Base-by-base conservation (phyloP, 2,797 vertebrate genomes). In the Fistularia tabacaria region DNA sequence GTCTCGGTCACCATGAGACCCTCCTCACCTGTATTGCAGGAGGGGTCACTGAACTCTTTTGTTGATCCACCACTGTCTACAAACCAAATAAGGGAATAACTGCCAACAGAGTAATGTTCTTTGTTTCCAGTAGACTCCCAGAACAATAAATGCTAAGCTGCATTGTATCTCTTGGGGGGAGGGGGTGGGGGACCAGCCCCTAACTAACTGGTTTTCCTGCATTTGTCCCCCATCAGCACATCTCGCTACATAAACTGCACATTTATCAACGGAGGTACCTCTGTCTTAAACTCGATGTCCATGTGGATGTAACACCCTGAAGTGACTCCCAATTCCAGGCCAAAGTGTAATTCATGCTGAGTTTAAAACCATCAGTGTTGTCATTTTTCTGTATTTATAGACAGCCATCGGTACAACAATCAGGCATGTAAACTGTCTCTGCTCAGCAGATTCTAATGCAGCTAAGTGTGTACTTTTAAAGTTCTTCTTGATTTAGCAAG, bases 351-450 rank as follows among this genome's bases (percentile, higher is more conserved):
- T 48, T 69, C 38, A 55, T 54, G 38, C 48, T 42, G 51, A 54
- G 44, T 14, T 1, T 9, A n/a, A 11, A 48, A 25, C 25, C 25
- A 36, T 8, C 15, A 56, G 64, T 67, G 47, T 55, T 52, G 3
- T 0, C 36, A 11, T 6, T 10, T 10, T 54, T 51, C 59, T 61
- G 37, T 69, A 50, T 77, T 49, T 79, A 79, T 83, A 71, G 76
- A 7, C 6, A 10, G 12, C 3, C 10, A 10, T 10, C 49, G 62
- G 56, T 50, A 64, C 48, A 48, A 59, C 7, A 45, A 46, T 40
- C 6, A 49, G 50, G 67, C 38, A 43, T 44, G 14, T 38, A 38
- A 15, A 12, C 15, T 36, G 53, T 48, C 52, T 51, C 46, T 57
- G 49, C 14, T 1, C 45, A 40, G 10, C 11, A 41, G 25, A 41